Conservation (phyloP, 2,888 invertebrate genomes). For the Dolichomitus sp. region DNA sequence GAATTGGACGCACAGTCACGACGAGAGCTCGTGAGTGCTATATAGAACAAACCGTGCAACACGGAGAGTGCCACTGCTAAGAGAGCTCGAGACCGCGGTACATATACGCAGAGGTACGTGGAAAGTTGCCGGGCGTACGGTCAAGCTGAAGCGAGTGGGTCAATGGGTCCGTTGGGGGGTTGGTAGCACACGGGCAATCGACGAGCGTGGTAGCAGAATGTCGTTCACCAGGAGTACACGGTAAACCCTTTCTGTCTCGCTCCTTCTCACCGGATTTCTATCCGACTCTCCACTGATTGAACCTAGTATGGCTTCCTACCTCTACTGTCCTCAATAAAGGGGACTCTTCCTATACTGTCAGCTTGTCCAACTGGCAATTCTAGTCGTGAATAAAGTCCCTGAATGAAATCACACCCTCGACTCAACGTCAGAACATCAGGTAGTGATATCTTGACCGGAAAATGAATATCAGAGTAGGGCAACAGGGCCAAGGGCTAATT, state of each 20-base stretch:
- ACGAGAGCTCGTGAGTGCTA: slow-evolving; percentile 30
- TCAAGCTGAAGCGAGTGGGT: slow-evolving; percentile 64
- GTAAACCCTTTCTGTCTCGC: slow-evolving; percentile 56
- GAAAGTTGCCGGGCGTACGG: slow-evolving; percentile 53
- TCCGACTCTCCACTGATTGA: slow-evolving; percentile 30
- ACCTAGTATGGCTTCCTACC: slow-evolving; percentile 14
- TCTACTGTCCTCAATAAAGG: background rate
- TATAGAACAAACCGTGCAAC: slow-evolving; percentile 26
- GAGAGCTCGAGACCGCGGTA: slow-evolving; percentile 43
- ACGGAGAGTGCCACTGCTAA: slow-evolving; percentile 27
- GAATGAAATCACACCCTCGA: background rate
- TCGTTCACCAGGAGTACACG: slow-evolving; percentile 53
- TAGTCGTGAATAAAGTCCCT: slow-evolving; percentile 4
- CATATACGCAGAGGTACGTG: slow-evolving; percentile 20
- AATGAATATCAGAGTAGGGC: slow-evolving; percentile 30
- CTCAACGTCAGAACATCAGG: background rate
- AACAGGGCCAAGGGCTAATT: slow-evolving; percentile 70
- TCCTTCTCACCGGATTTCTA: slow-evolving; percentile 30
- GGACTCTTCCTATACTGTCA: background rate
- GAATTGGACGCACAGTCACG: slow-evolving; percentile 34
- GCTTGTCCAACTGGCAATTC: slow-evolving; percentile 35
- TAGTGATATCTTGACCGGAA: background rate
- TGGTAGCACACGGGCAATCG: slow-evolving; percentile 60
- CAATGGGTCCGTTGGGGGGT: slow-evolving; percentile 62
- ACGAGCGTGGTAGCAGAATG: slow-evolving; percentile 54